Base-by-base conservation (phyloP, 2,113 vertebrate species). In the Xiphias gladius region DNA sequence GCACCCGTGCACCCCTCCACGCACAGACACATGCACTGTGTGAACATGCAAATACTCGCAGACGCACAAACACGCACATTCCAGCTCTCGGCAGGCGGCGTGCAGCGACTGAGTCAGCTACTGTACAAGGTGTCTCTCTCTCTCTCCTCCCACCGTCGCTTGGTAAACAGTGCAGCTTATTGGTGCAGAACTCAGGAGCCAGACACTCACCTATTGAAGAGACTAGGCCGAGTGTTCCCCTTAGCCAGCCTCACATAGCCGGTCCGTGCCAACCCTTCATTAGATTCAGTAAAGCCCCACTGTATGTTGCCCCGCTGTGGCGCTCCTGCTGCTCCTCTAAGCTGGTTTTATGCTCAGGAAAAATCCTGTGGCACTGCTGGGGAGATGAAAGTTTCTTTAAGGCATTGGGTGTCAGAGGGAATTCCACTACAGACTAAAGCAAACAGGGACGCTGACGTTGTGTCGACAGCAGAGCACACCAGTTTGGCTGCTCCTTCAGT, bases 211-310 rank as follows among this genome's bases (percentile, higher is more conserved):
- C 81, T 86, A 89, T 88, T 93, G 86, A 93, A 86, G 84, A 85
- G 86, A 85, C 76, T 80, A 17, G 69, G n/a, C 78, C 0, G 79
- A 68, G 86, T 88, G 89, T 91, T 92, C 88, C 32, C 82, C 84
- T 16, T 37, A 41, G 63, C 89, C 88, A 79, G 85, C 85, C 85
- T 88, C 83, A 87, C 88, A 88, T 30, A 39, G 37, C 17, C 13
- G 5, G 1, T 17, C 50, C 16, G 69, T 93, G 94, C 94, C 94
- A 95, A 93, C 90, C 92, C 91, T 94, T 95, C 90, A 95, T 92
- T 75, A 75, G 80, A 20, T 58, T 54, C 71, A 91, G 89, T 66
- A 87, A 91, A 92, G 90, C 88, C 76, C 41, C 70, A 76, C 91
- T 94, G 89, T 94, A 26, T 88, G 81, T 37, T 54, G 75, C 71